Evolutionary conservation across 1,140 invertebrate species (phyloP), one percentile per base, ranked within the genome.

Genomic region (Asobara japonica): DNA sequence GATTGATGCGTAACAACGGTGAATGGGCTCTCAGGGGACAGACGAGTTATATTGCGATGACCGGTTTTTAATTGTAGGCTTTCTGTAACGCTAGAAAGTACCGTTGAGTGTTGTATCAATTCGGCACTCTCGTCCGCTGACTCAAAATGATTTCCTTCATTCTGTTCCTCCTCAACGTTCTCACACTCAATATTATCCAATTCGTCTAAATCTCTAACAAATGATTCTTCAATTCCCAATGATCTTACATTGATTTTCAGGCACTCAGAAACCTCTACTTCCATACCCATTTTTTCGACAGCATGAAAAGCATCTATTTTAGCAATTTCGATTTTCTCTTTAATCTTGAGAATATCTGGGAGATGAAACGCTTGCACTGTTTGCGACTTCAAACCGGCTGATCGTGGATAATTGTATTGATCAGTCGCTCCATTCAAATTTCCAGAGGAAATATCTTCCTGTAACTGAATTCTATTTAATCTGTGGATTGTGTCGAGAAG

Each of bases 401-500:
- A 13, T 61, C 41, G 38, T 29, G 65, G 65, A 51, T 41, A 51
- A 71, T 74, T 64, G 62, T 10, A 27, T 60, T 56, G 65, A 13
- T 48, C n/a, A 25, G 70, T 68, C 45, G 68, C 73, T n/a, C 72
- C 30, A 16, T 78, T 64, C 25, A 48, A 61, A 38, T 45, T 62
- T 7, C 56, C 60, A 45, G 56, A 48, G 3, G 69, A 45, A n/a
- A 71, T 64, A 30, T 71, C 60, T 41, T 62, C 36, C 36, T 71
- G 69, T 29, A 71, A 29, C 25, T 45, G 29, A n/a, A 71, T 71
- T 31, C 36, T 62, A 61, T 72, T 60, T 65, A 74, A 67, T 72
- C 75, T 51, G n/a, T 76, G 62, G 13, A 69, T 56, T 27, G 74
- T 65, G 20, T 78, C 75, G 29, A 76, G 45, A 69, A 74, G 73